These are phyloP conservation scores for Syngnathoides biaculeatus DNA, from an alignment of 2,113 vertebrate genomes.

Conservation along the genomic window DNA sequence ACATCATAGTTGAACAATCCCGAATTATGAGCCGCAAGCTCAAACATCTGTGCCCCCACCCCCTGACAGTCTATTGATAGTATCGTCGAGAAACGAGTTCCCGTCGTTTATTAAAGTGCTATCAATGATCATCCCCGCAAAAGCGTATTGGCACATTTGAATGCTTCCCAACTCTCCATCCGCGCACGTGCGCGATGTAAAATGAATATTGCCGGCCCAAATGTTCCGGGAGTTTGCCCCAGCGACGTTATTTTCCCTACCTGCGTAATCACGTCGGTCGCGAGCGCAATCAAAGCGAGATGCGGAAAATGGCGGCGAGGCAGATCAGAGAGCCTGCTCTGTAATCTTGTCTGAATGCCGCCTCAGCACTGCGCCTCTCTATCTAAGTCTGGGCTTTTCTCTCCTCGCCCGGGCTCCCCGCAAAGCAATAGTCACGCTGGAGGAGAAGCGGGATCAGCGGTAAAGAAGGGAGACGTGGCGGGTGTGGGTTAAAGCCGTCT, in stretches of 20 bases:
- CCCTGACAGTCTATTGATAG: no score
- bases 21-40: background rate
- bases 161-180: background rate
- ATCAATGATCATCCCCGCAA: background rate
- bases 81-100: no score
- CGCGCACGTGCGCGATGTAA: conserved; percentile 17
- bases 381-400: conserved; percentile 59
- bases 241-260: conserved; percentile 75
- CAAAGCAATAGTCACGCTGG: conserved; percentile 65
- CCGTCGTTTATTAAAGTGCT: no score
- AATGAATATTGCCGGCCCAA: conserved; percentile 48
- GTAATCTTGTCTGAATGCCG: conserved; percentile 79
- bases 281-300: conserved; percentile 79
- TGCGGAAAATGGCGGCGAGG: conserved; percentile 75
- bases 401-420: conserved; percentile 59
- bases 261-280: conserved; percentile 74
- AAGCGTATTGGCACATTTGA: no score
- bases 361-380: conserved; percentile 78
- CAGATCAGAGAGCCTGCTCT: conserved; percentile 78
- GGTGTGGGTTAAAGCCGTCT: background rate
- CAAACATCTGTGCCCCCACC: no score
- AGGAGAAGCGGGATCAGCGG: conserved; percentile 25
- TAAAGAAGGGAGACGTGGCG: conserved; percentile 13
- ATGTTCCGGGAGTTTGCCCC: background rate
- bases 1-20: background rate